phyloP scores from a whole-genome alignment of 2,113 vertebrate genomes.

The Otis tarda region DNA sequence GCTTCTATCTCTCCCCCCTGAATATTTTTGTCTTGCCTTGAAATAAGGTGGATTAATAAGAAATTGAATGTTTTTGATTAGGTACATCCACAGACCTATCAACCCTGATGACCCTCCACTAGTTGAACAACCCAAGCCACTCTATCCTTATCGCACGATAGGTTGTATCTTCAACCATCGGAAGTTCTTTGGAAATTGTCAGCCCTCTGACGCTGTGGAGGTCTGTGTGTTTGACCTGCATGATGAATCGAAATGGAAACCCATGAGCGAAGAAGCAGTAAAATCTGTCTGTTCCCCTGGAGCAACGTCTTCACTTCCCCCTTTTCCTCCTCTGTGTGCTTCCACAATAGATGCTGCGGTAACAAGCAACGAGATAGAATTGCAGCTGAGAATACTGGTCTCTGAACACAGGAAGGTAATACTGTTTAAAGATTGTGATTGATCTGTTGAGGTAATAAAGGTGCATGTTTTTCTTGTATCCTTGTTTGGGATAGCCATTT shows the following conservation, averaged over 20 bases:
- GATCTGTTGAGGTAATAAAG: not conserved
- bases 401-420: conserved; percentile 94
- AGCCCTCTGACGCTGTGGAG: conserved; percentile 89
- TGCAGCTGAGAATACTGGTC: conserved; percentile 87
- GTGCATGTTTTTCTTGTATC: not conserved
- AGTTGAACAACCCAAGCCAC: conserved; percentile 83
- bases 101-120: conserved; percentile 87
- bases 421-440: not conserved
- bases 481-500: not conserved
- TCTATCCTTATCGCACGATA: conserved; percentile 88
- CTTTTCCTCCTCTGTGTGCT: conserved; percentile 86
- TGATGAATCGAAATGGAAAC: conserved; percentile 93
- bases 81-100: conserved; percentile 87
- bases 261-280: conserved; percentile 94
- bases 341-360: conserved; percentile 80
- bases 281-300: conserved; percentile 89
- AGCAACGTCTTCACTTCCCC: conserved; percentile 80
- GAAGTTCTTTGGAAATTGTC: conserved; percentile 91
- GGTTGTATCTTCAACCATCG: conserved; percentile 96
- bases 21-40: not conserved
- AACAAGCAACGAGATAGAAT: conserved; percentile 90
- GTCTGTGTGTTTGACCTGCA: conserved; percentile 89
- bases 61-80: conserved; percentile 51
- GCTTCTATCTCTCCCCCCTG: not conserved
- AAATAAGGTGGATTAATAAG: not conserved